Evolutionary conservation across 2,797 vertebrate genomes (phyloP).

Genomic region (Moxostoma hubbsi): DNA sequence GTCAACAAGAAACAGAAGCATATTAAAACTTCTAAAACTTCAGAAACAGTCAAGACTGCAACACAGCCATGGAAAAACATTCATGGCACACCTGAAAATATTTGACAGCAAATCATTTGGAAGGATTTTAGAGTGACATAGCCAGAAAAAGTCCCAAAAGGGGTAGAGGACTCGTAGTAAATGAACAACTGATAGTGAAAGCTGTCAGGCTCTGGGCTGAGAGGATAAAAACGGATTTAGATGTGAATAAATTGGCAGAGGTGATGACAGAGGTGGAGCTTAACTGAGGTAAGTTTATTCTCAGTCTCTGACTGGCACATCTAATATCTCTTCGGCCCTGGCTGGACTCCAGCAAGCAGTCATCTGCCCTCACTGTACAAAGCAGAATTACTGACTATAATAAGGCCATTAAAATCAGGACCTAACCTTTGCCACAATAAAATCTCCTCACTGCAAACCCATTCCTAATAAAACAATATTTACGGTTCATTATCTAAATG

Average conservation of each 20-base stretch:
- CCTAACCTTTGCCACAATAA: conserved; percentile 72
- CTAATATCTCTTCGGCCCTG: conserved; percentile 58
- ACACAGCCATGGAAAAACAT: conserved; percentile 8
- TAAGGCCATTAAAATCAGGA: conserved; percentile 59
- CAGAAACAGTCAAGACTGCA: conserved; percentile 12
- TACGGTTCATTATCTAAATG: conserved; percentile 78
- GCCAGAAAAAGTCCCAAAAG: conserved; percentile 24
- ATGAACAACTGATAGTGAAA: conserved; percentile 52
- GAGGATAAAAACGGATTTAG: too few relatives aligned
- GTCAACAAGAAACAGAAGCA: background rate
- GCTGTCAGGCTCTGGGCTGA: conserved; percentile 38
- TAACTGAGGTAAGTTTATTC: conserved; percentile 51
- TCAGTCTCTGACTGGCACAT: conserved; percentile 53
- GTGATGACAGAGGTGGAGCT: conserved; percentile 59
- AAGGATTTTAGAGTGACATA: conserved; percentile 30
- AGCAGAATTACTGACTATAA: conserved; percentile 60
- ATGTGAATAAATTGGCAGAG: background rate
- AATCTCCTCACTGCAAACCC: conserved; percentile 44
- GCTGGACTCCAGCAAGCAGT: conserved; percentile 49
- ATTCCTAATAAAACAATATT: conserved; percentile 71
- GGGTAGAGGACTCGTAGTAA: conserved; percentile 32
- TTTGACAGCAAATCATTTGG: conserved; percentile 11
- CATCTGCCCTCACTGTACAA: conserved; percentile 47
- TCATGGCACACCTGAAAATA: conserved; percentile 29
- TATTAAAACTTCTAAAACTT: background rate